phyloP scores from a whole-genome alignment of 2,113 vertebrate genomes.

The Platanista minor region DNA sequence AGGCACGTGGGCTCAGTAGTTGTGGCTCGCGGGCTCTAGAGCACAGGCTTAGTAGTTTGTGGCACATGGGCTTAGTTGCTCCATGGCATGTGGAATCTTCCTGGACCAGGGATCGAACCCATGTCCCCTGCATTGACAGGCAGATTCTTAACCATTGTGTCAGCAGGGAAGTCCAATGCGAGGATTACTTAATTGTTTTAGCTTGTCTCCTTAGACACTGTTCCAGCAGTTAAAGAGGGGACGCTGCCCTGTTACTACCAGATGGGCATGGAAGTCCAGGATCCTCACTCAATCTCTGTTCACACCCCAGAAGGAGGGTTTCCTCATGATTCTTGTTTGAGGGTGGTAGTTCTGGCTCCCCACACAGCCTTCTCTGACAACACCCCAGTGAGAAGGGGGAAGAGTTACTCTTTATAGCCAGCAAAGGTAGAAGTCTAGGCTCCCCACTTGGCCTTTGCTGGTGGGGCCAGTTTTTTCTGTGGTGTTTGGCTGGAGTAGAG shows the following conservation, averaged over 20 bases:
- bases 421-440: not conserved
- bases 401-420: not conserved
- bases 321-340: slow-evolving; percentile 1
- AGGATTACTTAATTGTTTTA: slow-evolving; percentile 14
- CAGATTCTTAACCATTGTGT: no score
- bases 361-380: not conserved
- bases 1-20: no score
- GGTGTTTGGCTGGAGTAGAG: not conserved
- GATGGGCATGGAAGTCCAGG: not conserved
- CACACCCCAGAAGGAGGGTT: not conserved
- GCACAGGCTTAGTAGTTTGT: no score
- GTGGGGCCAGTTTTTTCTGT: slow-evolving; percentile 9
- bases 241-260: not conserved
- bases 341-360: not conserved
- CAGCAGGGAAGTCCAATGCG: not conserved
- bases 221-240: not conserved
- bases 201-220: not conserved
- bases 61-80: no score
- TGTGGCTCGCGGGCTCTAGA: no score
- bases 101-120: no score
- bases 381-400: not conserved
- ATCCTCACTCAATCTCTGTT: not conserved
- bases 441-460: slow-evolving; percentile 39
- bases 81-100: no score
- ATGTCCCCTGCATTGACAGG: no score